Base-by-base conservation (phyloP, 2,797 vertebrate genomes). In the Gymnoscopelus microlampas region DNA sequence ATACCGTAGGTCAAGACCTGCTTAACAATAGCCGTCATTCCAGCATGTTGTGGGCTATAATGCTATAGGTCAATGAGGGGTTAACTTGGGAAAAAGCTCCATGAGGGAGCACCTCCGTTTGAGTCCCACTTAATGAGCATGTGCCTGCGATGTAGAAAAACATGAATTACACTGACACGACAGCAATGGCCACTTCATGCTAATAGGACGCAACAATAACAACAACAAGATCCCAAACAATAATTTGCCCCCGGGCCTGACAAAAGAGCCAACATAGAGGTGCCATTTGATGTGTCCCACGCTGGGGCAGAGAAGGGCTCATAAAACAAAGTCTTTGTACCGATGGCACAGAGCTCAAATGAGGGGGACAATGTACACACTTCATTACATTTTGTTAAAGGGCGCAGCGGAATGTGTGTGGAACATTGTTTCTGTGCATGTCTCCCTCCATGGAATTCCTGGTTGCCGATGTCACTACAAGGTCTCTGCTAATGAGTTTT, bases 351-450 rank as follows among this genome's bases (percentile, higher is more conserved):
- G 92, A 85, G 93, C 94, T 94, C 93, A 89, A 83, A 92, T 82
- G 87, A 90, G 87, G 87, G 86, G 90, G 91, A 94, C 92, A 91
- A 90, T 89, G 87, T 89, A 89, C 92, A 95, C 95, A 96, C 94
- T 95, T 96, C 95, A 95, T 90, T 96, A 95, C 89, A 92, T 95
- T 94, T 93, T 80, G 92, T 96, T 93, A 95, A 95, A 95, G 94
- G 92, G 90, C 80, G 90, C 91, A 93, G 91, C 91, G 91, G 94
- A 92, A 94, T 93, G 91, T 94, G 93, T 89, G 91, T 77, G 84
- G 85, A 83, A 83, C 91, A 93, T 95, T 96, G 93, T 94, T 92
- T 90, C 89, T 86, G 91, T 92, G 90, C 92, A 92, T 95, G 94
- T 94, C 91, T 91, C 85, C 84, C 84, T 91, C 89, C 85, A 82